phyloP scores from a whole-genome alignment of 2,797 vertebrate genomes.

The Dipus sagitta region DNA sequence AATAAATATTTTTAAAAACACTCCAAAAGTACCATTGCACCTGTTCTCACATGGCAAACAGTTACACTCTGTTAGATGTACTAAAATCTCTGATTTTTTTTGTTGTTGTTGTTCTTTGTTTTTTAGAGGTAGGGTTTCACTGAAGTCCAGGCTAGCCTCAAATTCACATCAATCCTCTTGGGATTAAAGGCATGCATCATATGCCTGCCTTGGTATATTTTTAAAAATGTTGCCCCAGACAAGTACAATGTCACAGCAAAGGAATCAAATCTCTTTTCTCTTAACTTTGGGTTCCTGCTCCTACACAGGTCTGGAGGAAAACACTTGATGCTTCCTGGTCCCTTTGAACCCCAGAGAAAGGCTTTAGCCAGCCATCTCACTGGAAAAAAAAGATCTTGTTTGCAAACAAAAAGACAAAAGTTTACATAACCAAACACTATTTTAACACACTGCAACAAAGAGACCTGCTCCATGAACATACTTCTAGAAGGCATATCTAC shows the following conservation, averaged over 20 bases:
- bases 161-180: too few species aligned
- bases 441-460: background rate
- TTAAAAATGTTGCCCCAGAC: conserved; percentile 16
- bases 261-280: background rate
- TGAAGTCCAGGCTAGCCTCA: too few species aligned
- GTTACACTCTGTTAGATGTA: background rate
- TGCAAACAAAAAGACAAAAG: conserved; percentile 28
- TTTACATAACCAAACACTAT: conserved; percentile 34
- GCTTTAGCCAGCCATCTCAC: background rate
- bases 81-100: conserved; percentile 6
- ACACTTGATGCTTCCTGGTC: background rate
- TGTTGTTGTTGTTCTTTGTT: too few species aligned
- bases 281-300: background rate
- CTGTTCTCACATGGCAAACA: conserved; percentile 34
- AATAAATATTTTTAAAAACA: too few species aligned
- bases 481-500: background rate
- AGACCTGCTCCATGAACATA: background rate
- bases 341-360: background rate
- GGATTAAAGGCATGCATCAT: too few species aligned
- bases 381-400: background rate
- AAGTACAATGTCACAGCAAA: background rate
- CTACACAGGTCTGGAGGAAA: background rate
- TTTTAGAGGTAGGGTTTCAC: too few species aligned
- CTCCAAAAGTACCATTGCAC: background rate
- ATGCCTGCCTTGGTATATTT: too few species aligned